A percentile compares a stretch with the other conserved stretches of the same genome.
Evolutionary conservation across 2,888 invertebrate species (phyloP).

Genomic region (Drosophila ezoana): DNA sequence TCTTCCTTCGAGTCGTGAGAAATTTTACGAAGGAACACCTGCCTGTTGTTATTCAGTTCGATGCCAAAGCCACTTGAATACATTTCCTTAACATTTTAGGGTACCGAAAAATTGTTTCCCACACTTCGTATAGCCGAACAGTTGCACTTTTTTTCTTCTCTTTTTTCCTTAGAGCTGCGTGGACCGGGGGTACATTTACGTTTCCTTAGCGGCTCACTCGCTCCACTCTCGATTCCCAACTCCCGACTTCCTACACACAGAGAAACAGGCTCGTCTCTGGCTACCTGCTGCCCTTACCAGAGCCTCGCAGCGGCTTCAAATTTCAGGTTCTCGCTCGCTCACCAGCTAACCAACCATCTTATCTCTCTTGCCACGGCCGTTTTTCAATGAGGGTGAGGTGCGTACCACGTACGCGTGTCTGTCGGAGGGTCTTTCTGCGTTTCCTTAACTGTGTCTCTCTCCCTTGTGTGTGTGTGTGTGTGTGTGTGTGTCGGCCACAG

Average conservation of each 20-base stretch:
- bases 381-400: conserved; percentile 67
- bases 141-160: conserved; percentile 67
- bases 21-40: conserved; percentile 84
- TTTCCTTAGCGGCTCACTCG: conserved; percentile 45
- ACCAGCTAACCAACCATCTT: conserved; percentile 38
- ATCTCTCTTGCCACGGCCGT: conserved; percentile 36
- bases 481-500: conserved; percentile 60
- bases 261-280: conserved; percentile 46
- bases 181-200: conserved; percentile 61
- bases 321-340: conserved; percentile 69
- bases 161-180: conserved; percentile 6
- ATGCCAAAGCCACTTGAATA: conserved; percentile 70
- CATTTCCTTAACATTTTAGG: conserved; percentile 75
- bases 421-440: conserved; percentile 60
- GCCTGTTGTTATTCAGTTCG: conserved; percentile 76
- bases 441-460: conserved; percentile 46
- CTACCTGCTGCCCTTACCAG: conserved; percentile 66
- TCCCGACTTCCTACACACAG: conserved; percentile 48
- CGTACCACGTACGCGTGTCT: conserved; percentile 71
- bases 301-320: conserved; percentile 54
- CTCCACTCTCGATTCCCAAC: conserved; percentile 8
- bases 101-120: conserved; percentile 82
- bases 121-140: conserved; percentile 74
- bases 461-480: conserved; percentile 29
- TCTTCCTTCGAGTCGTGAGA: conserved; percentile 78